Conservation (phyloP, 2,797 vertebrate genomes). For the Glyptemys insculpta region DNA sequence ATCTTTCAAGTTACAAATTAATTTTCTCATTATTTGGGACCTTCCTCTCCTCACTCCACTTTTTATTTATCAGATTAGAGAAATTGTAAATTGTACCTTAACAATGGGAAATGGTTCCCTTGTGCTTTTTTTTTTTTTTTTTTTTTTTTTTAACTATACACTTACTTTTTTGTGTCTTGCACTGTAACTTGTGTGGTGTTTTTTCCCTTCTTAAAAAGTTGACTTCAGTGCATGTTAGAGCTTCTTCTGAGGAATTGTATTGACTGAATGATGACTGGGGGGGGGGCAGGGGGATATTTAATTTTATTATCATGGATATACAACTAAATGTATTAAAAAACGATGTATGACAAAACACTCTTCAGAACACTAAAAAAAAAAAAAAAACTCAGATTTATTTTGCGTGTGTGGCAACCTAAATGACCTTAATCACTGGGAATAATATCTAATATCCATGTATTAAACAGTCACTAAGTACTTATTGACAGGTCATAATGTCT, state of each 20-base stretch:
- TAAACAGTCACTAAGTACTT: conserved; percentile 31
- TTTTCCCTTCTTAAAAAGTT: not conserved
- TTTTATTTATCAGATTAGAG: not conserved
- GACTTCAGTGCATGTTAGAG: not conserved
- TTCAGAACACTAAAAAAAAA: conserved; percentile 47
- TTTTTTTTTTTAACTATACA: not conserved
- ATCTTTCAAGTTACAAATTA: not conserved
- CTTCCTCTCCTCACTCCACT: not conserved
- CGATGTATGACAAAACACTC: not conserved
- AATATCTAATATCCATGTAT: not conserved
- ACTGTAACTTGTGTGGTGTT: not conserved
- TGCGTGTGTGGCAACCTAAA: fast-evolving
- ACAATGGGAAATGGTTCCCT: not conserved
- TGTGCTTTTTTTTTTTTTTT: no score
- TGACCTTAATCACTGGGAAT: not conserved
- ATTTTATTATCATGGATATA: not conserved
- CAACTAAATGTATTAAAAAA: not conserved
- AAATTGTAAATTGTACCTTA: not conserved
- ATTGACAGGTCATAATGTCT: not conserved
- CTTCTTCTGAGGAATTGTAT: not conserved
- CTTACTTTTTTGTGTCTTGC: not conserved
- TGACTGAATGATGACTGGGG: not conserved
- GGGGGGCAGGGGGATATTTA: not conserved
- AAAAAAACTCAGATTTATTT: conserved; percentile 6
- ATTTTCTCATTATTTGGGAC: not conserved